phyloP scores from a whole-genome alignment of 2,113 vertebrate genomes.

The Genyomyrus donnyi region DNA sequence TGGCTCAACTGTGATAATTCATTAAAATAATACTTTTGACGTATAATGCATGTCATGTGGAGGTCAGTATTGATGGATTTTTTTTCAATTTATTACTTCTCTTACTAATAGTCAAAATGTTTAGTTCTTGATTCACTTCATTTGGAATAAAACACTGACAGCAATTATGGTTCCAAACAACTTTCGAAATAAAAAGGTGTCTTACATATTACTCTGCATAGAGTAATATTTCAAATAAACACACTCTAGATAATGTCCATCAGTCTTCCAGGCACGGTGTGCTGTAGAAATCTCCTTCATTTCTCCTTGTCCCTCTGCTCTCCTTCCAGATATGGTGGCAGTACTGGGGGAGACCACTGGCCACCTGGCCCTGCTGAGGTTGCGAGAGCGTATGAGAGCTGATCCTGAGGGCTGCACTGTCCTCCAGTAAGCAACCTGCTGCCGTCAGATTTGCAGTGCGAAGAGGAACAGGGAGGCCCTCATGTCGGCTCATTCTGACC shows the following conservation, averaged over 20 bases:
- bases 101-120: not conserved
- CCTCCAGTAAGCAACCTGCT: conserved; percentile 64
- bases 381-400: conserved; percentile 77
- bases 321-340: conserved; percentile 88
- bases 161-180: not conserved
- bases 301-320: not conserved
- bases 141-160: not conserved
- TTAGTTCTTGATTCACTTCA: not conserved
- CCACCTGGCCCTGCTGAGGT: conserved; percentile 58
- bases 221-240: not conserved
- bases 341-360: conserved; percentile 92
- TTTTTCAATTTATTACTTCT: not conserved
- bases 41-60: not conserved
- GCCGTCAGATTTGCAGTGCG: not conserved
- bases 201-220: not conserved
- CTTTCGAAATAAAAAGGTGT: not conserved
- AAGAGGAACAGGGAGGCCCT: not conserved
- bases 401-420: conserved; percentile 78
- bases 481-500: not conserved
- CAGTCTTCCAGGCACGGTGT: not conserved
- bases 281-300: not conserved
- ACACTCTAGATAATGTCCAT: not conserved
- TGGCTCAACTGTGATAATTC: not conserved
- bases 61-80: not conserved
- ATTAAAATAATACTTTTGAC: not conserved